Evolutionary conservation across 1,140 invertebrate genomes (phyloP).

Genomic region (Phymorhynchus buccinoides): DNA sequence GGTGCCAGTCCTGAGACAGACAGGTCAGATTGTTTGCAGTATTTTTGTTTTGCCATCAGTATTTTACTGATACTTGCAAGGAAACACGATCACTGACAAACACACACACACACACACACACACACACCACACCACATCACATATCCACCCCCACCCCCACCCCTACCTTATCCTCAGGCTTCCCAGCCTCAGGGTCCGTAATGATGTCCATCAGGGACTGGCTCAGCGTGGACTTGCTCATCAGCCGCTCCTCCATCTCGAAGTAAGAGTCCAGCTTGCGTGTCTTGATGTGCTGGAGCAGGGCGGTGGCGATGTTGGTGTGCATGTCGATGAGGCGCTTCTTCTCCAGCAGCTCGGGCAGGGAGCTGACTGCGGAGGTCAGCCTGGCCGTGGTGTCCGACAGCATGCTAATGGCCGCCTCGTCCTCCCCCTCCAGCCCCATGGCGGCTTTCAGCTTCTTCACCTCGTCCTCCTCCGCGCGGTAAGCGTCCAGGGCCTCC

Average conservation of each 20-base stretch:
- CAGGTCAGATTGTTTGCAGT: no score
- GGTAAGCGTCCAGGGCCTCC: conserved; percentile 95
- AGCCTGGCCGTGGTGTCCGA: conserved; percentile 95
- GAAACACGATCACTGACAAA: no score
- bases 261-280: conserved; percentile 95
- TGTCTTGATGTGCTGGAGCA: conserved; percentile 89
- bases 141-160: no score
- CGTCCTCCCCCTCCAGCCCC: conserved; percentile 78
- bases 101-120: no score
- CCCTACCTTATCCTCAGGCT: conserved; percentile 93
- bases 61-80: no score
- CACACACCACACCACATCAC: no score
- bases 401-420: conserved; percentile 81
- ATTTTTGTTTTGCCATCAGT: no score
- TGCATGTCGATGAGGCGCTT: conserved; percentile 99
- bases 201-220: conserved; percentile 74
- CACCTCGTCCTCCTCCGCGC: conserved; percentile 95
- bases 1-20: no score
- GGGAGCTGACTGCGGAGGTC: conserved; percentile 92
- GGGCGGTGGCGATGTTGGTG: conserved; percentile 95
- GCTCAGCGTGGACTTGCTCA: conserved; percentile 78
- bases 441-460: conserved; percentile 94
- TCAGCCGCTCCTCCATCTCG: conserved; percentile 97
- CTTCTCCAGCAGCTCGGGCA: conserved; percentile 96
- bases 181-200: conserved; percentile 88